phyloP scores from a whole-genome alignment of 2,113 vertebrate genomes.

The Spheniscus mendiculus region DNA sequence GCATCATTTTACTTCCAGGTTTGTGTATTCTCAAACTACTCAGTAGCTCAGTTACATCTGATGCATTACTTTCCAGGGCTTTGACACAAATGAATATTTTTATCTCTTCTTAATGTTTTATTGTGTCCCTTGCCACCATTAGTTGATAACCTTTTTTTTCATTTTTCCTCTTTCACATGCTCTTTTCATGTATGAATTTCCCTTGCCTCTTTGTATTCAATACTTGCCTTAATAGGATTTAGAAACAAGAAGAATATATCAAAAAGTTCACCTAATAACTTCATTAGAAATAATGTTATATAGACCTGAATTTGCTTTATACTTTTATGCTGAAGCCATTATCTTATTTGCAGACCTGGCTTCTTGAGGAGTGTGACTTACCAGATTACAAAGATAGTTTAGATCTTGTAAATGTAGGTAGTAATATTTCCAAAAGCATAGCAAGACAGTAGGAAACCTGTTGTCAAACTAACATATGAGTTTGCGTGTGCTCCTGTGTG shows the following conservation, averaged over 20 bases:
- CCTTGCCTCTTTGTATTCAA: not conserved
- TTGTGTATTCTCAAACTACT: not conserved
- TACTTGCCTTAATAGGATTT: not conserved
- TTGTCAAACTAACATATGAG: not conserved
- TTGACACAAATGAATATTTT: not conserved
- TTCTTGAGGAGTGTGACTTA: not conserved
- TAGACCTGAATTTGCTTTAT: not conserved
- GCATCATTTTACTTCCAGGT: not conserved
- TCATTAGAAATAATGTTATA: not conserved
- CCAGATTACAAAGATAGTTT: not conserved
- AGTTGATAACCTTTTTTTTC: not conserved
- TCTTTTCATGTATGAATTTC: not conserved
- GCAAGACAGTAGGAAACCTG: not conserved
- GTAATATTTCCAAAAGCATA: not conserved
- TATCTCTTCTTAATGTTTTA: not conserved
- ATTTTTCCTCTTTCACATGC: not conserved
- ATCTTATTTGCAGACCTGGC: not conserved
- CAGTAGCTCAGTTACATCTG: not conserved
- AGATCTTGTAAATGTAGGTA: not conserved
- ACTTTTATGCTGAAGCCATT: not conserved
- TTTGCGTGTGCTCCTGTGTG: not conserved
- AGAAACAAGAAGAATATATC: not conserved
- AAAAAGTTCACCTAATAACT: not conserved
- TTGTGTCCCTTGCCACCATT: not conserved
- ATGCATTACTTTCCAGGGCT: not conserved